Base-by-base conservation (phyloP, 2,888 invertebrate genomes). In the Slavum lentiscoides region DNA sequence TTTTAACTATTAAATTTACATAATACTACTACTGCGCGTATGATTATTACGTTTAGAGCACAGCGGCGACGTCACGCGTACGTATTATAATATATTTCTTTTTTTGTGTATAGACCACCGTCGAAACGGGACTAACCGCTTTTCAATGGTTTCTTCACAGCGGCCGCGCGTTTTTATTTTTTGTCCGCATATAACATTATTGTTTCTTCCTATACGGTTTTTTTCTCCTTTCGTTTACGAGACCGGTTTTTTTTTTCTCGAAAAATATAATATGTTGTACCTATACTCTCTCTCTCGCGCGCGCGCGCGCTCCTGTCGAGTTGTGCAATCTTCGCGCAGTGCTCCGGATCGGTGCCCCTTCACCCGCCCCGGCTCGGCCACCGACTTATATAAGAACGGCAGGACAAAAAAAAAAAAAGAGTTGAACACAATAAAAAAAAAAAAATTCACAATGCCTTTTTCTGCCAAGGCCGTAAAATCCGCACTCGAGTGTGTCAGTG, bases 41-140 rank as follows among this genome's bases (percentile, higher is more conserved):
- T 30, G 1, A 30, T 30, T 30, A 30, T 30, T 30, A n/a, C n/a
- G n/a, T n/a, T n/a, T n/a, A n/a, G n/a, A n/a, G n/a, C n/a, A n/a
- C n/a, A n/a, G n/a, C n/a, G n/a, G n/a, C n/a, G n/a, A n/a, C n/a
- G n/a, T n/a, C n/a, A n/a, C n/a, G n/a, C n/a, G n/a, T n/a, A n/a
- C n/a, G n/a, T n/a, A n/a, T n/a, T n/a, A n/a, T n/a, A n/a, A n/a
- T n/a, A n/a, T n/a, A n/a, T n/a, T n/a, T n/a, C n/a, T n/a, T n/a
- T n/a, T 70, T 69, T 64, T 19, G 53, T 70, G 7, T 17, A 43
- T 62, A 7, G 59, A 70, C 70, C 53, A 70, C 70, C 53, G 37
- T 62, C 77, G 69, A 77, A 77, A 77, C 77, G 77, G 70, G 77
- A 77, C 70, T 77, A 70, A 77, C 77, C 53, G 77, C 77, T 77